phyloP scores from a whole-genome alignment of 2,797 vertebrate species.

The Acestrorhynchus altus region DNA sequence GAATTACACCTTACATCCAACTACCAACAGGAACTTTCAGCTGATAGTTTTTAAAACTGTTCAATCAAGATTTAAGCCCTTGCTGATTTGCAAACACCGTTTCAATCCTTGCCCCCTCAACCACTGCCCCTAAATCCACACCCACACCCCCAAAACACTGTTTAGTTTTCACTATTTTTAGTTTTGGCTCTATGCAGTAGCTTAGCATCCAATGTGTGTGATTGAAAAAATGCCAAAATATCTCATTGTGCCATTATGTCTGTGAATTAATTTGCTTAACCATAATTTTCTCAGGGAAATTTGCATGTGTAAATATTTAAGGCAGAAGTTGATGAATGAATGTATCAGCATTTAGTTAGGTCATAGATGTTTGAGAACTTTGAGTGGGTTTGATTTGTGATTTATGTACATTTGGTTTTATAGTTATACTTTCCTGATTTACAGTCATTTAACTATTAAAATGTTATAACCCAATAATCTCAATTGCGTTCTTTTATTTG shows the following conservation, averaged over 20 bases:
- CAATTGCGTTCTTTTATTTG: neutral
- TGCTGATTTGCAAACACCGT: neutral
- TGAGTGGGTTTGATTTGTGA: slow-evolving; percentile 39
- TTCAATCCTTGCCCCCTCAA: neutral
- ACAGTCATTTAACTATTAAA: slow-evolving; percentile 46
- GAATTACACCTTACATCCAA: slow-evolving; percentile 26
- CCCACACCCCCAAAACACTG: neutral
- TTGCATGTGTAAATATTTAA: slow-evolving; percentile 52
- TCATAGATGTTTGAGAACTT: slow-evolving; percentile 27
- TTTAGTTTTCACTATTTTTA: slow-evolving; percentile 8
- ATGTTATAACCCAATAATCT: slow-evolving; percentile 15
- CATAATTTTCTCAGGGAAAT: slow-evolving; percentile 25
- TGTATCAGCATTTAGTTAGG: slow-evolving; percentile 19
- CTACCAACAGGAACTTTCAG: slow-evolving; percentile 26
- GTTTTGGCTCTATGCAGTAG: slow-evolving; percentile 15
- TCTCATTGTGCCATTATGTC: slow-evolving; percentile 20
- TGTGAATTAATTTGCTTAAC: slow-evolving; percentile 30
- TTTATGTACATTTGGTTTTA: slow-evolving; percentile 44
- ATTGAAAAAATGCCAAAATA: slow-evolving; percentile 37
- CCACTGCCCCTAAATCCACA: slow-evolving; percentile 28
- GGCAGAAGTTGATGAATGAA: slow-evolving; percentile 24
- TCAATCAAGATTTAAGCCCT: slow-evolving; percentile 16
- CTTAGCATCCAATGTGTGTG: slow-evolving; percentile 26
- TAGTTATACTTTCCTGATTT: slow-evolving; percentile 34
- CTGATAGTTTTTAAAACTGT: slow-evolving; percentile 41